Base-by-base conservation (phyloP, 2,113 vertebrate genomes). In the Laterallus jamaicensis region DNA sequence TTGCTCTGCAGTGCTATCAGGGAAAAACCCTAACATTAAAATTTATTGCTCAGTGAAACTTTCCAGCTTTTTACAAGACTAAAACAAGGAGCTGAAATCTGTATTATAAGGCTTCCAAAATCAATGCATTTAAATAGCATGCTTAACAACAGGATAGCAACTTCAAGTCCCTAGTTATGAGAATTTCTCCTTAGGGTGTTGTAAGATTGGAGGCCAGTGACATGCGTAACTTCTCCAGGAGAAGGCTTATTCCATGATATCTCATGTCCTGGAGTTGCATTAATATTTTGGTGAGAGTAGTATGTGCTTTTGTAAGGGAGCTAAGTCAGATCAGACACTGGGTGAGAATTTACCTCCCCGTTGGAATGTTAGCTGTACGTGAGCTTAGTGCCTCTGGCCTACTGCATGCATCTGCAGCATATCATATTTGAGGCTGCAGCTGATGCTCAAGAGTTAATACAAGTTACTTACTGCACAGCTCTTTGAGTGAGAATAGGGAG, bases 71-170 rank as follows among this genome's bases (percentile, higher is more conserved):
- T 93, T 91, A 83, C 54, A 80, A 76, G 77, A 49, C 82, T 91
- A 76, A 93, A 96, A 96, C 90, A 94, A 95, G 70, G 63, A 95
- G 54, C 82, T 87, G 83, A 91, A 95, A 93, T 96, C 88, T 92
- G 88, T 94, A 67, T 95, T 89, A 87, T 54, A 83, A 91, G 91
- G 25, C 71, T 96, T 85, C 82, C 64, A 94, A 95, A 97, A 96
- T 88, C 97, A 94, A 97, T 97, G 97, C 97, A 97, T 97, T 97
- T 97, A 97, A 97, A 97, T 97, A 97, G 96, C 97, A 95, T 97
- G 93, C 85, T 97, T 97, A 97, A 87, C 91, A 93, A 96, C 86
- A 88, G 74, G 76, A 92, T 64, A 49, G 87, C 76, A 89, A 83
- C 86, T 80, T 91, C 81, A 83, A 87, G 44, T 93, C 82, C n/a